Base-by-base conservation (phyloP, 1,140 invertebrate genomes). In the Uloborus diversus region DNA sequence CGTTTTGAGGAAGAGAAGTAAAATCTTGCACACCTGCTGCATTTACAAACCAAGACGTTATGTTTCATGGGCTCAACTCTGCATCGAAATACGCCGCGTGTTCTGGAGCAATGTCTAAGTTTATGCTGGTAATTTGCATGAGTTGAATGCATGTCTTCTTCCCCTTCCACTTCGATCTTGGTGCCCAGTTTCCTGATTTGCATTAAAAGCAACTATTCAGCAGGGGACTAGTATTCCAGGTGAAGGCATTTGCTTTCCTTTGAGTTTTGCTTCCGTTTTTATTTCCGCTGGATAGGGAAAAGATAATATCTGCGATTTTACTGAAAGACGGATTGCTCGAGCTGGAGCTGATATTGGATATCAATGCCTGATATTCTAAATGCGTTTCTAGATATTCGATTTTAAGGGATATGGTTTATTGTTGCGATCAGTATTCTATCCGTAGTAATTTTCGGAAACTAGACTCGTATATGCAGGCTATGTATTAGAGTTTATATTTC, bases 171-270 rank as follows among this genome's bases (percentile, higher is more conserved):
- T 64, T 37, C 61, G 61, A 64, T 64, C 30, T 27, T 28, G 33
- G 33, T 37, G 32, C 23, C 61, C 32, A 30, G 9, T 35, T 37
- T 64, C 61, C 33, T 37, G 61, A 64, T 64, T 64, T 64, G 61
- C 61, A 64, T 64, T 64, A 64, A 64, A 64, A 64, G 61, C 61
- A 35, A 35, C 61, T 37, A 64, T 64, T 35, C 35, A 23, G 61
- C 35, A 35, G 42, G 32, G 61, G 33, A 62, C 35, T 11, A 17
- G 30, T 33, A 32, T 42, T 33, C 33, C 61, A 64, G 61, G 61
- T 35, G 61, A 37, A 42, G 30, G 37, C 32, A 47, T 37, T 64
- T 37, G 42, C n/a, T n/a, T n/a, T n/a, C n/a, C n/a, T n/a, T n/a
- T n/a, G n/a, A n/a, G n/a, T n/a, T 42, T 9, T 42, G 17, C 37